phyloP scores from a whole-genome alignment of 2,797 vertebrate species.

The Neosilurus hyrtlii region DNA sequence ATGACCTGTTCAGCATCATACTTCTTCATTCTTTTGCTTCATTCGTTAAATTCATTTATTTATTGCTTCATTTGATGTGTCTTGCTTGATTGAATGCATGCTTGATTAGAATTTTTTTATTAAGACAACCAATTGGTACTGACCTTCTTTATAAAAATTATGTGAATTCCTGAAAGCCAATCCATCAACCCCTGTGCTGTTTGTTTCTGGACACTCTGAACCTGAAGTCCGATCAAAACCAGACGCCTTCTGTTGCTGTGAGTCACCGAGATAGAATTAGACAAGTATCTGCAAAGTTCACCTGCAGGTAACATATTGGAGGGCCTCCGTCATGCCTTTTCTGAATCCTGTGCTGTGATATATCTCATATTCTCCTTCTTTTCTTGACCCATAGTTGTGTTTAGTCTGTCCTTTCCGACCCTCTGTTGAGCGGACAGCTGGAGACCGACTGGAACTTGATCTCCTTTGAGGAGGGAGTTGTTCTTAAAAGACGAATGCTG shows the following conservation, averaged over 20 bases:
- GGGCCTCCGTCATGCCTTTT: slow-evolving; percentile 15
- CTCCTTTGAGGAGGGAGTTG: slow-evolving; percentile 35
- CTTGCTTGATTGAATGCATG: too few species aligned
- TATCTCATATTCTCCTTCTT: slow-evolving; percentile 29
- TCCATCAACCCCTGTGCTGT: not conserved
- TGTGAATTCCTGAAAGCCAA: too few species aligned
- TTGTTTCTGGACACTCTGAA: not conserved
- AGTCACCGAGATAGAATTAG: slow-evolving; percentile 25
- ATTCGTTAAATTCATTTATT: too few species aligned
- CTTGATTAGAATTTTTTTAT: not conserved
- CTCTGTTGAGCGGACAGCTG: slow-evolving; percentile 38
- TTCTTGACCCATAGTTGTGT: slow-evolving; percentile 30
- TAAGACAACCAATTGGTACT: not conserved
- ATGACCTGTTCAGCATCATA: not conserved
- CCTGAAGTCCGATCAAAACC: slow-evolving; percentile 44
- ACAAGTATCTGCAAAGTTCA: slow-evolving; percentile 42
- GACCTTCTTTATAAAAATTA: not conserved
- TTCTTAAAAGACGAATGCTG: slow-evolving; percentile 27
- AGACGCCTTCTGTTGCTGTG: slow-evolving; percentile 28
- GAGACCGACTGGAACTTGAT: slow-evolving; percentile 46
- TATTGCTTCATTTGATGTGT: too few species aligned
- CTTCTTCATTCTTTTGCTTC: too few species aligned
- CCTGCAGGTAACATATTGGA: slow-evolving; percentile 28
- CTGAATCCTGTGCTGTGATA: not conserved
- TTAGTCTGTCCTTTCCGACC: slow-evolving; percentile 34